Base-by-base conservation (phyloP, 2,888 invertebrate genomes). In the Tenthredo mesomela region DNA sequence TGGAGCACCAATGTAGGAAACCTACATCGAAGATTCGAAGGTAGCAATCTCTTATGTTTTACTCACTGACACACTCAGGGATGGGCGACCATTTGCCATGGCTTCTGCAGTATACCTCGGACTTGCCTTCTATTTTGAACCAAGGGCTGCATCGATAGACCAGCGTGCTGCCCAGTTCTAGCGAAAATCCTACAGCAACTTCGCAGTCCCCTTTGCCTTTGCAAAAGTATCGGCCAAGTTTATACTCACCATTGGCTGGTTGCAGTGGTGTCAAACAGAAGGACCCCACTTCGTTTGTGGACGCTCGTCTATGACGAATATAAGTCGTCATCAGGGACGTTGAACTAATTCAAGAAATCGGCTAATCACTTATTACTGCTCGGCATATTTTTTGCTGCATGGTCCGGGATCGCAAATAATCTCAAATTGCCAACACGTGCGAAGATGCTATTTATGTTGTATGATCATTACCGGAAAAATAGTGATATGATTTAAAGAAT, bases 51-150 rank as follows among this genome's bases (percentile, higher is more conserved):
- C 87, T 84, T 78, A 15, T 12, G 47, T 47, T 47, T 15, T 3
- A 47, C 47, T 47, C 15, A 93, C 92, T 91, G 85, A 43, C 73
- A 70, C 93, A 93, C 37, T 70, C 58, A 29, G 92, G 92, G 70
- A 88, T 87, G 10, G 84, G 86, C 0, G 88, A 88, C 92, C 92
- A 93, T 10, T 43, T 83, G 86, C 85, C 77, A 7, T 21, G 9
- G 43, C n/a, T 3, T 3, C 87, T 88, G 84, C 93, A 93, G 61
- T 87, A 89, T 2, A 90, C 91, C 47, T 90, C 85, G 3, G 70
- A 43, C 43, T 12, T 21, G 12, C 71, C 71, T 25, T 18, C 40
- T 2, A 43, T 43, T 25, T 12, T 43, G n/a, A 43, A 73, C 12
- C 71, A 21, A 9, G 43, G 7, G 21, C 1, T n/a, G n/a, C 71